A percentile compares a stretch with the other conserved stretches of the same genome.
phyloP scores from a whole-genome alignment of 2,888 invertebrate genomes.

The Pocota personata region DNA sequence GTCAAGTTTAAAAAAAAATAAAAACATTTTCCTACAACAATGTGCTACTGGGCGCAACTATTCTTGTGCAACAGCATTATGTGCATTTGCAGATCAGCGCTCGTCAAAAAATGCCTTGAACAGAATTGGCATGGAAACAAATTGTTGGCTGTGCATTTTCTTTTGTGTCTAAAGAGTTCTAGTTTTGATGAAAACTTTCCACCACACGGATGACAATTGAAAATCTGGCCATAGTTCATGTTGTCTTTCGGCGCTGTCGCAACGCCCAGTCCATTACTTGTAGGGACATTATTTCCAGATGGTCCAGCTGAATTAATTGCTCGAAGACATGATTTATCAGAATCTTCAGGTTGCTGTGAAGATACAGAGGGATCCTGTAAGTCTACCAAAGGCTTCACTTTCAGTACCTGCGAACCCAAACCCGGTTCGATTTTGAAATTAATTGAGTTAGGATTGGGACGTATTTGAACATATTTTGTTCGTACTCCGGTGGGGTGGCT shows the following conservation, averaged over 20 bases:
- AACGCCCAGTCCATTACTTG: conserved; percentile 28
- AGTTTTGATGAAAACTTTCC: conserved; percentile 74
- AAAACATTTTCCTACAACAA: not conserved
- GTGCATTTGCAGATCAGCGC: conserved; percentile 75
- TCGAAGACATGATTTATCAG: conserved; percentile 25
- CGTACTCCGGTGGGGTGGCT: conserved; percentile 21
- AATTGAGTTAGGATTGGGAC: not conserved
- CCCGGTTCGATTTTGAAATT: conserved; percentile 31
- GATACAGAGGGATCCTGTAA: conserved; percentile 65
- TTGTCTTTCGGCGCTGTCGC: conserved; percentile 59
- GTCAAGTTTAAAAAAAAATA: not conserved
- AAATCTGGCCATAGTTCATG: conserved; percentile 74
- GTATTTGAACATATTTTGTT: conserved; percentile 47
- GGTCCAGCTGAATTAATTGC: not conserved
- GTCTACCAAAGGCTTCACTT: conserved; percentile 50
- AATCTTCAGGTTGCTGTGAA: conserved; percentile 64
- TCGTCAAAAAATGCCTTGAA: conserved; percentile 72
- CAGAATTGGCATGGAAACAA: conserved; percentile 75
- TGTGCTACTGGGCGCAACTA: conserved; percentile 22
- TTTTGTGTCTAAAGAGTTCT: conserved; percentile 75
- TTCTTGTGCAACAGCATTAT: conserved; percentile 74
- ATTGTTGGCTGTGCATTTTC: conserved; percentile 75
- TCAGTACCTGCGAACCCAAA: not conserved
- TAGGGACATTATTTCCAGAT: conserved; percentile 1
- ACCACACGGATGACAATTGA: conserved; percentile 75